A percentile compares a stretch with the other conserved stretches of the same genome.
Conservation (phyloP, 2,888 invertebrate genomes). For the Amphipyra tragopoginis region DNA sequence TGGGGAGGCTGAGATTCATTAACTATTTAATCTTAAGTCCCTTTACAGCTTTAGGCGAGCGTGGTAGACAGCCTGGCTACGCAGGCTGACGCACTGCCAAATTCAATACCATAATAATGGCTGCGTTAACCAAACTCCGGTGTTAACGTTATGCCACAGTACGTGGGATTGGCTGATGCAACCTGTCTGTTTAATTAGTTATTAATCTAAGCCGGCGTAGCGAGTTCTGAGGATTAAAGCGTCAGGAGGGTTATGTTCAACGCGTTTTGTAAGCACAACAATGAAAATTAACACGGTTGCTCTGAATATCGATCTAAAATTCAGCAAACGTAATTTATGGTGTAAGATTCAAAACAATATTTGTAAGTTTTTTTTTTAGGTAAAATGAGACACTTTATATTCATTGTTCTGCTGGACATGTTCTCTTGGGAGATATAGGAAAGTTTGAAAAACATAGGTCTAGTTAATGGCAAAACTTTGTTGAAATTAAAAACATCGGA, state of each 20-base stretch:
- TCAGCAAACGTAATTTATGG: neutral
- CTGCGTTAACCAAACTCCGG: neutral
- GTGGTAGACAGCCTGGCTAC: too few relatives aligned
- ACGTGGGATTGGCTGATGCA: neutral
- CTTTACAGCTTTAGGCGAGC: neutral
- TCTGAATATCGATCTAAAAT: neutral
- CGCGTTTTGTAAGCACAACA: constrained; percentile 21
- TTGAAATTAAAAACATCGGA: constrained; percentile 40
- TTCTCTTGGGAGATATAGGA: constrained; percentile 15
- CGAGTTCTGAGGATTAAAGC: neutral
- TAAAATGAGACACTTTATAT: constrained; percentile 1
- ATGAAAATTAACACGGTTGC: neutral
- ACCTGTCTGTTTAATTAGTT: constrained; percentile 8
- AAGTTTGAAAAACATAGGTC: constrained; percentile 4
- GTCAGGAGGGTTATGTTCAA: neutral
- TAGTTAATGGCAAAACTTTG: constrained; percentile 32
- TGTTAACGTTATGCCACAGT: constrained; percentile 1
- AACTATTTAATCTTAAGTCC: constrained; percentile 10
- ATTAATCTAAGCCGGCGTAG: constrained; percentile 17
- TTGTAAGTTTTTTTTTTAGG: neutral
- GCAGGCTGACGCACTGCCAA: neutral
- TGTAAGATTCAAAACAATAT: neutral
- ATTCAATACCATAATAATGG: neutral
- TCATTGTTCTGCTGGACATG: constrained; percentile 7
- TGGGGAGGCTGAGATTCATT: constrained; percentile 1